Base-by-base conservation (phyloP, 2,797 vertebrate genomes). In the Danio jaintianensis region DNA sequence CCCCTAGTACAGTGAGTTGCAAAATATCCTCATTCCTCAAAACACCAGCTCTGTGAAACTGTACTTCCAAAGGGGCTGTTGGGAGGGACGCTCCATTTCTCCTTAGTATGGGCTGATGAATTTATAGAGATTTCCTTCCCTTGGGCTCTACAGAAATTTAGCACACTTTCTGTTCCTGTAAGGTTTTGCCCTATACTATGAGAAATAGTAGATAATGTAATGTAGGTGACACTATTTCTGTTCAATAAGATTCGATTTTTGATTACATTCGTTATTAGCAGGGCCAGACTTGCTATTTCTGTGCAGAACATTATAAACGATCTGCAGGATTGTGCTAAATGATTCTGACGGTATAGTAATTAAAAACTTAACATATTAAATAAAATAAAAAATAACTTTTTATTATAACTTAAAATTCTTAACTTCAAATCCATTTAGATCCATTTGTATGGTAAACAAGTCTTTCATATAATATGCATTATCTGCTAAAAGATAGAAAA, bases 101-200 rank as follows among this genome's bases (percentile, higher is more conserved):
- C 1, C 9, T 56, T 75, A 29, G 29, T 29, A 29, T 11, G 16
- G n/a, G 16, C 42, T 52, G 7, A 16, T 55, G 50, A n/a, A 71
- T 56, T 55, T 43, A 72, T 43, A 16, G 70, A 73, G 70, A 58
- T 47, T n/a, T n/a, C 18, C 40, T 18, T 47, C 36, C 36, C 11
- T 42, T 47, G n/a, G 13, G 20, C 55, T 55, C 42, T 29, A 15
- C 4, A 42, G 4, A 20, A 7, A 22, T n/a, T 29, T 15, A 47
- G 55, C 42, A 59, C 5, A 56, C 9, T 29, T 42, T 42, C 20
- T 58, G 55, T 61, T 61, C 1, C 71, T 38, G 9, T 43, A 48
- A 0, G 45, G 15, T 55, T 73, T 73, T 12, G 10, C 16, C 1
- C 15, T 61, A 43, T 61, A 2, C 16, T 16, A 16, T 36, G 13